phyloP scores from a whole-genome alignment of 2,797 vertebrate genomes.

The Loriculus beryllinus region DNA sequence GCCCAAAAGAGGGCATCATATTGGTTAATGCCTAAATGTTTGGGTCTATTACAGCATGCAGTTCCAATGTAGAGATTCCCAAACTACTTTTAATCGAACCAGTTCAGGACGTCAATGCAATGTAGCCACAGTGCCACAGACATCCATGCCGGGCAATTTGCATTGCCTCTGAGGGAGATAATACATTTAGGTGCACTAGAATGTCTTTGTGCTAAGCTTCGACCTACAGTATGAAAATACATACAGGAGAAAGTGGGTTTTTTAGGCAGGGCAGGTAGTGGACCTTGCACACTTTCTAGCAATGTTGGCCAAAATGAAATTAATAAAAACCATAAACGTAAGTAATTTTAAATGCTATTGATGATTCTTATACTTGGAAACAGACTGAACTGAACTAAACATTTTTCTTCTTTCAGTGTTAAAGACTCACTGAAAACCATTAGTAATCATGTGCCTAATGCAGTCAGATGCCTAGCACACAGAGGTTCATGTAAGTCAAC shows the following conservation, averaged over 20 bases:
- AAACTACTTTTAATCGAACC: background rate
- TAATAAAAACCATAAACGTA: background rate
- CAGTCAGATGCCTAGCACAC: background rate
- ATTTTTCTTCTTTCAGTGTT: background rate
- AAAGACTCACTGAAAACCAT: background rate
- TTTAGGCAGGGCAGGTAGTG: background rate
- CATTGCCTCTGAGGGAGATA: background rate
- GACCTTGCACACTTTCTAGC: background rate
- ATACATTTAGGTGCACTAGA: background rate
- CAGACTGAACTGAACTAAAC: background rate
- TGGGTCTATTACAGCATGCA: background rate
- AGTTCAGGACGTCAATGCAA: background rate
- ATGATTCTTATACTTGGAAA: background rate
- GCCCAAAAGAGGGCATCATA: background rate
- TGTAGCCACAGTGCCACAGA: background rate
- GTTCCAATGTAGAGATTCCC: background rate
- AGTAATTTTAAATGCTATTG: background rate
- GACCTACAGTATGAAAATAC: background rate
- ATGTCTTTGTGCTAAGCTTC: background rate
- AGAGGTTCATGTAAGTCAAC: background rate
- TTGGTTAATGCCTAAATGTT: background rate
- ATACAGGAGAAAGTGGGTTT: background rate
- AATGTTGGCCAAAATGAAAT: background rate
- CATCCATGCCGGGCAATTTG: background rate
- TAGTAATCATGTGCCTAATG: background rate